These are phyloP conservation scores for Agapornis canus DNA, from an alignment of 2,797 vertebrate species.

Conservation along the genomic window DNA sequence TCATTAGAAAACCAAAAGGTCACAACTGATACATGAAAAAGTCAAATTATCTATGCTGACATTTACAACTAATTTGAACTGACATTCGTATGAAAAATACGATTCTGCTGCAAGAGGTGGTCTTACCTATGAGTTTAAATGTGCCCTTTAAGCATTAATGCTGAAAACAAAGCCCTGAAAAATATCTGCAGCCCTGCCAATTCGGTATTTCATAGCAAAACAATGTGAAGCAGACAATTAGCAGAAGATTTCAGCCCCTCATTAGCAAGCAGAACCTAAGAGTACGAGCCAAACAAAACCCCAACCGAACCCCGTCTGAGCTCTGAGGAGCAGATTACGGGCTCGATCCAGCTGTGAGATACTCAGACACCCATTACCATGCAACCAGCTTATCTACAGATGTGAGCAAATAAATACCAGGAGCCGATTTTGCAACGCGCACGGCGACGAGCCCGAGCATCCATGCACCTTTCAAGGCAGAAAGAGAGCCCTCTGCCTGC, in stretches of 20 bases:
- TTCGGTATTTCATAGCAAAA: not conserved
- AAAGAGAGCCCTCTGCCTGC: conserved; percentile 6
- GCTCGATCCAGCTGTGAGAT: conserved; percentile 26
- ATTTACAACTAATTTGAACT: conserved; percentile 34
- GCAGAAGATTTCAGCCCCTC: conserved; percentile 30
- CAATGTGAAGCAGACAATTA: not conserved
- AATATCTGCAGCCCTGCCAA: not conserved
- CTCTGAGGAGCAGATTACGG: not conserved
- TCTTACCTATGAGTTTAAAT: conserved; percentile 8
- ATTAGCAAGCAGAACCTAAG: conserved; percentile 13
- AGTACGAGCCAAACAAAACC: not conserved
- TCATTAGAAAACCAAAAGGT: conserved; percentile 51
- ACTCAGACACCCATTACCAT: conserved; percentile 22
- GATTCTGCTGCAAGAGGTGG: not conserved
- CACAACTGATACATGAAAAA: not conserved
- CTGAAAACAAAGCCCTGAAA: not conserved
- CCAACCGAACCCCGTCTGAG: not conserved
- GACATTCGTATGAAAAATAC: conserved; percentile 32
- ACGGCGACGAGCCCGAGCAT: not conserved
- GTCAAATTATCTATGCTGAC: conserved; percentile 39
- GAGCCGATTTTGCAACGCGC: not conserved
- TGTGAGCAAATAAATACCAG: conserved; percentile 15
- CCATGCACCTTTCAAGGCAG: not conserved
- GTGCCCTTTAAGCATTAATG: conserved; percentile 9
- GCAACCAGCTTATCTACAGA: not conserved